Base-by-base conservation (phyloP, 1,140 invertebrate species). In the Drosophila persimilis region DNA sequence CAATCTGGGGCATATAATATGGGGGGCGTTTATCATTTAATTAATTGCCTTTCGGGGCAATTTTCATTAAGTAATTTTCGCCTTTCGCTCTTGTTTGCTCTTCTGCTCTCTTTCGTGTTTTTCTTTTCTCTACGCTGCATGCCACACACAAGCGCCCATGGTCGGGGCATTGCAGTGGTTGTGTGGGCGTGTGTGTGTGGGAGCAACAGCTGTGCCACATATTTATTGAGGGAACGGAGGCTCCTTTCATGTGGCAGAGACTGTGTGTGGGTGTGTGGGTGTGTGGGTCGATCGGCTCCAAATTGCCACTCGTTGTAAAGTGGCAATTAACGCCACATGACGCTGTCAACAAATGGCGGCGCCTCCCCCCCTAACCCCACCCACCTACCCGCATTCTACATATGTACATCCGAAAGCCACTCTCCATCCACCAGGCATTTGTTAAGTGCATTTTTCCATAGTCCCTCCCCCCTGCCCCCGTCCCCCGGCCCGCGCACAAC, bases 261-360 rank as follows among this genome's bases (percentile, higher is more conserved):
- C 2, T 11, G 26, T 35, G 45, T 1, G 43, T 26, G 26, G 39
- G 71, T 35, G 45, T 1, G 43, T 26, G 26, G 39, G 71, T 50
- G 50, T 66, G 61, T 51, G 41, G 44, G 15, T 69, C 73, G 73
- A 76, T 76, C 73, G 73, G 56, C 50, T 69, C 56, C 73, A 76
- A 76, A 76, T 76, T 76, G 73, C 73, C 73, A 76, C 73, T 76
- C 73, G 73, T 69, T 76, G 73, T 74, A 76, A 76, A 76, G 73
- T 76, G 73, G 73, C 73, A 76, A 76, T 76, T 76, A 76, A 75
- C 73, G 73, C 73, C 73, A 76, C 72, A 76, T 76, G 73, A 75
- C 72, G 73, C 72, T 75, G 72, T 75, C 73, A 76, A 75, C 73
- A 76, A 75, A 67, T 74, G 73, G 73, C 72, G 3, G 35, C 4